Conservation (phyloP, 1,140 invertebrate genomes). For the Cotesia vestalis region DNA sequence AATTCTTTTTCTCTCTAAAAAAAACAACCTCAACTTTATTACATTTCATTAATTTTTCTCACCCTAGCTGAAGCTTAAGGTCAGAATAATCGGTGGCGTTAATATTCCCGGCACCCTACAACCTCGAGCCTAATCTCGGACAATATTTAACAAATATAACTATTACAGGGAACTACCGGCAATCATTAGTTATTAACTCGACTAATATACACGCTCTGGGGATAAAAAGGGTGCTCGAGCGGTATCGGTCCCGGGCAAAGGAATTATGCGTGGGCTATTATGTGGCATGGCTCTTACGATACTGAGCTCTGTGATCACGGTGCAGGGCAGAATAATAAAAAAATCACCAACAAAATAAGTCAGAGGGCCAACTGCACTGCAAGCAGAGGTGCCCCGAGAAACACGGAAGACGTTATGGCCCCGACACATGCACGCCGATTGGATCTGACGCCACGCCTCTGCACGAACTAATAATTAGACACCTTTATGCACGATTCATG, state of each 20-base stretch:
- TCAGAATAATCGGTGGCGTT: too few relatives aligned
- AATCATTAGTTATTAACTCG: constrained; percentile 2
- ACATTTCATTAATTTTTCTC: too few relatives aligned
- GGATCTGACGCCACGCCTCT: constrained; percentile 55
- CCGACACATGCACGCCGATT: constrained; percentile 54
- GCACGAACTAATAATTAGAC: constrained; percentile 59
- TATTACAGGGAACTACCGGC: not conserved
- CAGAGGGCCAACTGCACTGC: constrained; percentile 21
- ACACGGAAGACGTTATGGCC: constrained; percentile 55
- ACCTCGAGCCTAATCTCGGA: not conserved
- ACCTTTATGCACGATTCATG: constrained; percentile 48
- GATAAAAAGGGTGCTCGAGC: constrained; percentile 13
- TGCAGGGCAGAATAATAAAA: not conserved
- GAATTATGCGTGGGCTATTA: constrained; percentile 38
- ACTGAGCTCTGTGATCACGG: constrained; percentile 35
- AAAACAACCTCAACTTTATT: too few relatives aligned
- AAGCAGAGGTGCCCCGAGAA: constrained; percentile 43
- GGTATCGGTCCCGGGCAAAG: constrained; percentile 26
- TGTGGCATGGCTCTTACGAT: constrained; percentile 4
- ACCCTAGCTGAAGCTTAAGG: too few relatives aligned
- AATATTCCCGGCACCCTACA: too few relatives aligned
- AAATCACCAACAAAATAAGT: not conserved
- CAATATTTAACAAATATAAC: not conserved
- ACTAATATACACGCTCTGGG: not conserved
- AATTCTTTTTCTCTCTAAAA: too few relatives aligned